Conservation (phyloP, 2,888 invertebrate species). For the Polymixis lichenea region DNA sequence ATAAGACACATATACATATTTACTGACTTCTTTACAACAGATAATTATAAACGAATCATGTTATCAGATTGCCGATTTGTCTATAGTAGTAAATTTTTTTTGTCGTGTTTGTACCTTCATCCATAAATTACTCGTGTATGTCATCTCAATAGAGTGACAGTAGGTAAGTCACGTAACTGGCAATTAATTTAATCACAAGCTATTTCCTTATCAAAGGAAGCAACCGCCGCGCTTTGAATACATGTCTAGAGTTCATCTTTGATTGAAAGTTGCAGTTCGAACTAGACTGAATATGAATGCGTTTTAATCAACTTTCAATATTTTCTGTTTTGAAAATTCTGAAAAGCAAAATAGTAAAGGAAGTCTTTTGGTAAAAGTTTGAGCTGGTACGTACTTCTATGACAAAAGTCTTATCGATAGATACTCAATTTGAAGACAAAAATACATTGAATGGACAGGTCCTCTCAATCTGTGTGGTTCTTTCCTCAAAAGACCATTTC, state of each 20-base stretch:
- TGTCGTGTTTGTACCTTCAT: neutral
- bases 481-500: no score
- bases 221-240: constrained; percentile 24
- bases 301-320: neutral
- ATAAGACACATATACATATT: neutral
- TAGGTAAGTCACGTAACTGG: constrained; percentile 50
- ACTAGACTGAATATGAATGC: constrained; percentile 14
- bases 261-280: constrained; percentile 5
- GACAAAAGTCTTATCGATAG: neutral
- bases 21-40: neutral
- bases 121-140: constrained; percentile 24
- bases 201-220: constrained; percentile 61
- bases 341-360: neutral
- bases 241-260: constrained; percentile 18
- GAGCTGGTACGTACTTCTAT: neutral
- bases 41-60: neutral
- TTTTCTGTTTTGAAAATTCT: neutral
- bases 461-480: no score
- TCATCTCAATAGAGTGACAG: constrained; percentile 10
- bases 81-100: neutral
- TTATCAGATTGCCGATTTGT: neutral
- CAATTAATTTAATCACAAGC: constrained; percentile 63
- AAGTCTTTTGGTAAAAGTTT: neutral
- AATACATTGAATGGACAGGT: no score
- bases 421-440: neutral